Evolutionary conservation across 2,888 invertebrate genomes (phyloP).

Genomic region (Dioctria rufipes): DNA sequence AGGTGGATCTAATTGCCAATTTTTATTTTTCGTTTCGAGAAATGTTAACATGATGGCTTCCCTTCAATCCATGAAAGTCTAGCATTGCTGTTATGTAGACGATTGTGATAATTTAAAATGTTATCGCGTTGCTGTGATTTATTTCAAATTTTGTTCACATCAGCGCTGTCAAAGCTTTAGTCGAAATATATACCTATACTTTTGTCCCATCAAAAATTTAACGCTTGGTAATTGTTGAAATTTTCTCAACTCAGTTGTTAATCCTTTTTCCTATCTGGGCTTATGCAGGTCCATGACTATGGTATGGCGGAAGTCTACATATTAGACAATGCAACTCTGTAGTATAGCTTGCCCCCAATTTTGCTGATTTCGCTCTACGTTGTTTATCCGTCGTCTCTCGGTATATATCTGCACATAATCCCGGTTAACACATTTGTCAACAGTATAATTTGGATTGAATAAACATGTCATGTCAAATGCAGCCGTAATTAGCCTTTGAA

Average conservation of each 20-base stretch:
- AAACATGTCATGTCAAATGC: conserved; percentile 60
- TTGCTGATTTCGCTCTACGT: conserved; percentile 32
- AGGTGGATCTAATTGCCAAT: conserved; percentile 46
- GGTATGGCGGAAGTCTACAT: neutral
- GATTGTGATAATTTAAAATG: neutral
- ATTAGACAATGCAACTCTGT: conserved; percentile 17
- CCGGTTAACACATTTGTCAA: conserved; percentile 56
- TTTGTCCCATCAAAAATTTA: conserved; percentile 36
- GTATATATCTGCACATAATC: conserved; percentile 42
- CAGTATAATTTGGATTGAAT: conserved; percentile 59
- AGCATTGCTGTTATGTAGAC: neutral
- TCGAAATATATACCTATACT: neutral
- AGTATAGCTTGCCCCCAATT: conserved; percentile 16
- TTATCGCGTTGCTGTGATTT: neutral
- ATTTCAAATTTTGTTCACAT: neutral
- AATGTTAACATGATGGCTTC: conserved; percentile 9
- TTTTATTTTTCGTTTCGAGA: conserved; percentile 20
- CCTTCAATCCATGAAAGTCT: neutral
- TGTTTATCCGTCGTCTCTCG: conserved; percentile 18
- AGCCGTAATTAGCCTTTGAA: conserved; percentile 60
- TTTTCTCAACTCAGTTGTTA: conserved; percentile 23
- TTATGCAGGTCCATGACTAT: neutral
- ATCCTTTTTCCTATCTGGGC: conserved; percentile 30
- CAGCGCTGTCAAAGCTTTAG: neutral
- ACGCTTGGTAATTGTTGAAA: conserved; percentile 19